Evolutionary conservation across 2,888 invertebrate genomes (phyloP).

Genomic region (Ptilodon capucinus): DNA sequence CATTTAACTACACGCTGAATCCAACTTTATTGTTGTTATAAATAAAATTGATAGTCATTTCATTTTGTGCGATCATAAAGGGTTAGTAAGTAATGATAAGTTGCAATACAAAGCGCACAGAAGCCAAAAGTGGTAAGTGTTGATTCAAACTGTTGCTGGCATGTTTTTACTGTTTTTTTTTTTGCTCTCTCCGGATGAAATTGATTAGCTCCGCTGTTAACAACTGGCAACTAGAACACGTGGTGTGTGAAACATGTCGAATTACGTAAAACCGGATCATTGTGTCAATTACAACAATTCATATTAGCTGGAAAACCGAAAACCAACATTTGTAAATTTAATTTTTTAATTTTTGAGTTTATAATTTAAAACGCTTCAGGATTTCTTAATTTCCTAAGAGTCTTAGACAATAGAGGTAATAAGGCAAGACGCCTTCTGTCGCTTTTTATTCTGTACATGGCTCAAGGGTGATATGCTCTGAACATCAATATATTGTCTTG

Average conservation of each 20-base stretch:
- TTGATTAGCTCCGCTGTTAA: conserved; percentile 20
- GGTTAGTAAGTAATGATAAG: conserved; percentile 31
- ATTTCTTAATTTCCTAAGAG: too few relatives aligned
- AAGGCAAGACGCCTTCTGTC: too few relatives aligned
- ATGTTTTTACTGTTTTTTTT: conserved; percentile 3
- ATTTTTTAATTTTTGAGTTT: too few relatives aligned
- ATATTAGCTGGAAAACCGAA: too few relatives aligned
- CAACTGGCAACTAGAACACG: background rate
- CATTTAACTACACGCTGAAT: conserved; percentile 2
- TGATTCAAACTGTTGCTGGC: conserved; percentile 21
- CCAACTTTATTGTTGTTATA: conserved; percentile 11
- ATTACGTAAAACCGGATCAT: background rate
- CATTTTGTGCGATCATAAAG: conserved; percentile 13
- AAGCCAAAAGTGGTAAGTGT: conserved; percentile 40
- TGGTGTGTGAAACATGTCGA: background rate
- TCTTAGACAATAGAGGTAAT: too few relatives aligned
- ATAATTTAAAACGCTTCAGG: too few relatives aligned
- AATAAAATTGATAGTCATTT: conserved; percentile 14
- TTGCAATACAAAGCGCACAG: conserved; percentile 44
- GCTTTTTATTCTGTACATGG: too few relatives aligned
- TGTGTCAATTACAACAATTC: too few relatives aligned
- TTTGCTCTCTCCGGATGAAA: conserved; percentile 16
- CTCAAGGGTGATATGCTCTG: too few relatives aligned
- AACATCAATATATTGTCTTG: too few relatives aligned
- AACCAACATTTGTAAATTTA: too few relatives aligned